Base-by-base conservation (phyloP, 2,797 vertebrate species). In the Cynopterus sphinx region DNA sequence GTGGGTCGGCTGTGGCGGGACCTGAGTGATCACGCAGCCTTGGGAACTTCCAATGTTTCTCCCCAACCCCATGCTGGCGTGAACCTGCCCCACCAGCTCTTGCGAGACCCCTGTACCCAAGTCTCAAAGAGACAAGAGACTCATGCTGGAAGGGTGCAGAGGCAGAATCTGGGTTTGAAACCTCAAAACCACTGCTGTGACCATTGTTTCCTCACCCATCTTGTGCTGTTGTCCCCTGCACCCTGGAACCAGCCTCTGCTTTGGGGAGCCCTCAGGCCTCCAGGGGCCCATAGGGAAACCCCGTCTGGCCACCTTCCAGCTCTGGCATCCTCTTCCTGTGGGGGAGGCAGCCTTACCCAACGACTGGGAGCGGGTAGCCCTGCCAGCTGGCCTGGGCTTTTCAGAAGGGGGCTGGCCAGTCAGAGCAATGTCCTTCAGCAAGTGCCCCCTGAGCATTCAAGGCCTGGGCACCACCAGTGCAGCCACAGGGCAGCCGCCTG, bases 401-500 rank as follows among this genome's bases (percentile, higher is more conserved):
- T 36, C 15, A 39, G n/a, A 13, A 75, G 26, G 55, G 31, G 12
- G 9, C 21, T 51, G 61, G 39, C n/a, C 36, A n/a, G 70, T 70
- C 43, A n/a, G 70, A 77, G 33, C 51, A 39, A 19, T 0, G 5
- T 36, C 57, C 83, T 41, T 61, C 17, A 41, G 46, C 11, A 33
- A 68, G 21, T 33, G 10, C 22, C 31, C 70, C 46, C 17, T 17
- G 39, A 19, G 41, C 59, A 10, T 49, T 28, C 2, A 2, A 46
- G 55, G 39, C 31, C 81, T 0, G 0, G 67, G n/a, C 41, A 21
- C 49, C 13, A 7, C 1, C 55, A 10, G 19, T 21, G 11, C 1
- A 2, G 55, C 46, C 33, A 5, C 4, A 0, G 31, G n/a, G 9
- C 16, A 8, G 43, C 43, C 2, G 0, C 39, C 21, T 43, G n/a